Evolutionary conservation across 2,888 invertebrate genomes (phyloP).

Genomic region (Crioceris asparagi): DNA sequence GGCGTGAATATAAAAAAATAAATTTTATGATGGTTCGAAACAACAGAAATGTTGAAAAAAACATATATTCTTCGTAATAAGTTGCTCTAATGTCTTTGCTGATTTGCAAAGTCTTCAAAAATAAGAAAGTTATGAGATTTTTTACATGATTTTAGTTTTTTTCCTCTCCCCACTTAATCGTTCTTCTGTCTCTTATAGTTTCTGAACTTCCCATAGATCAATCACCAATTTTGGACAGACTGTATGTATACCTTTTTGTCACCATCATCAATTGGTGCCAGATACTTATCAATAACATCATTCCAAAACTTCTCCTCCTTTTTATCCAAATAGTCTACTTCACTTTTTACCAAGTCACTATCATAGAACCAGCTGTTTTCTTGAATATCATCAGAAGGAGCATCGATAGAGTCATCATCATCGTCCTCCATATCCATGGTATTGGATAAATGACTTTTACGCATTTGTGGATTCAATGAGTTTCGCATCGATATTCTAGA

Average conservation of each 20-base stretch:
- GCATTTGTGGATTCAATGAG: conserved; percentile 1
- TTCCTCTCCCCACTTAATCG: too few relatives aligned
- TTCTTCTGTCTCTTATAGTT: too few relatives aligned
- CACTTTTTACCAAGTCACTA: conserved; percentile 48
- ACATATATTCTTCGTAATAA: too few relatives aligned
- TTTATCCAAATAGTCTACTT: conserved; percentile 52
- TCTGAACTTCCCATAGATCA: too few relatives aligned
- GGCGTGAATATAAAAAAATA: too few relatives aligned
- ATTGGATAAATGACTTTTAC: not conserved
- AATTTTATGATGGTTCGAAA: too few relatives aligned
- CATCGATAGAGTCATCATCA: conserved; percentile 26
- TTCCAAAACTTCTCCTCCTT: conserved; percentile 69
- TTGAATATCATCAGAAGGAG: conserved; percentile 38
- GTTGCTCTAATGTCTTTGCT: too few relatives aligned
- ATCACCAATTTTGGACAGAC: too few relatives aligned
- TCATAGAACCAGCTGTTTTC: conserved; percentile 56
- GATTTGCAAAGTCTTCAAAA: too few relatives aligned
- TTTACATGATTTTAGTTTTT: too few relatives aligned
- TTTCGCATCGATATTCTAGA: conserved; percentile 10
- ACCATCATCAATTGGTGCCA: conserved; percentile 60
- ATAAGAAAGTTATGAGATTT: too few relatives aligned
- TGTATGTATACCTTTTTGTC: conserved; percentile 46
- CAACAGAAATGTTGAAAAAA: too few relatives aligned
- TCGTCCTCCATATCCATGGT: conserved; percentile 8
- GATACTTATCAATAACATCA: conserved; percentile 62